A percentile compares a stretch with the other conserved stretches of the same genome.
Evolutionary conservation across 2,888 invertebrate genomes (phyloP).

Genomic region (Latrodectus hesperus): DNA sequence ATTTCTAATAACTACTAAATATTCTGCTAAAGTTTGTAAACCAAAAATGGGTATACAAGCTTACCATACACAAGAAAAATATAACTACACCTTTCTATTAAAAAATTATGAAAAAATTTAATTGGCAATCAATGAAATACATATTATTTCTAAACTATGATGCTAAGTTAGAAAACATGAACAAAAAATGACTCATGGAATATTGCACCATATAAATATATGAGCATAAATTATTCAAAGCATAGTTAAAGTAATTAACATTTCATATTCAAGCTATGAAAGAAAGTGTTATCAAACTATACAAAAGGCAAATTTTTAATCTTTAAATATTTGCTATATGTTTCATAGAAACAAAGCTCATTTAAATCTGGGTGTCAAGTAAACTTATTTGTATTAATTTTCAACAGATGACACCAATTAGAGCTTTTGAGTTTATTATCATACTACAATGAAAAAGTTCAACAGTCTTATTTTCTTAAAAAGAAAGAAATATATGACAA

Average conservation of each 20-base stretch:
- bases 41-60: too few species aligned
- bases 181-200: neutral
- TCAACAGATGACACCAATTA: neutral
- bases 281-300: neutral
- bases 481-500: too few species aligned
- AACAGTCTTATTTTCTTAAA: too few species aligned
- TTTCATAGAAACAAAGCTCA: constrained; percentile 6
- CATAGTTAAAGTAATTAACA: neutral
- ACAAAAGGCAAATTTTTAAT: neutral
- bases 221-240: neutral
- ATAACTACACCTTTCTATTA: too few species aligned
- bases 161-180: neutral
- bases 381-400: neutral
- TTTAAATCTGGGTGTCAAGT: neutral
- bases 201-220: neutral
- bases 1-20: too few species aligned
- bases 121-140: neutral
- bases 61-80: too few species aligned
- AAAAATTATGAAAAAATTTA: neutral
- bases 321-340: neutral
- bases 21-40: too few species aligned
- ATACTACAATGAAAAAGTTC: too few species aligned
- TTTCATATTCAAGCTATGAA: neutral
- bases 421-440: too few species aligned
- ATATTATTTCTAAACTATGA: neutral